A percentile compares a stretch with the other conserved stretches of the same genome.
Evolutionary conservation across 2,888 invertebrate genomes (phyloP).

Genomic region (Epiblema foenella): DNA sequence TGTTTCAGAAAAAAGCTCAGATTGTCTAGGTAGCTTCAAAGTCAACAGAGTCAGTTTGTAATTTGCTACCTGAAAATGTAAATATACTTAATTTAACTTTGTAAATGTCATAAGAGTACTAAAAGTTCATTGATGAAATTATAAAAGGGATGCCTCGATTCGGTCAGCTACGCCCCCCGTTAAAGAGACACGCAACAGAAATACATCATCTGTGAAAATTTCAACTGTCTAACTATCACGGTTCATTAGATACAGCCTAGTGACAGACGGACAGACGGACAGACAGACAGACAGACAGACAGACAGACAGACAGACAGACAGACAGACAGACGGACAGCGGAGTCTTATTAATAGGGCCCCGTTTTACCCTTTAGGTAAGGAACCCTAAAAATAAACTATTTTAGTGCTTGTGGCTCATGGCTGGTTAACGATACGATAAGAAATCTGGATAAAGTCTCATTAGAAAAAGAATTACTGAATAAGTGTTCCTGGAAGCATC

Average conservation of each 20-base stretch:
- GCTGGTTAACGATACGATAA: not conserved
- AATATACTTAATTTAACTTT: slow-evolving; percentile 9
- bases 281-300: no score
- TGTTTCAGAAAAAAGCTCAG: slow-evolving; percentile 24
- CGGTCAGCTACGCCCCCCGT: no score
- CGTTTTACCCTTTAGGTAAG: no score
- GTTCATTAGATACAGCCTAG: no score
- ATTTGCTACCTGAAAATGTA: slow-evolving; percentile 10
- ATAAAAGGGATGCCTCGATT: not conserved
- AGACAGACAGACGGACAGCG: no score
- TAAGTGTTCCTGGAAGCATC: slow-evolving; percentile 14
- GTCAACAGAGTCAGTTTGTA: slow-evolving; percentile 10
- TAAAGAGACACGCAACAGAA: no score
- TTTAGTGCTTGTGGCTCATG: not conserved
- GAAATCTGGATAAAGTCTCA: slow-evolving; percentile 7
- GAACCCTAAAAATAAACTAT: not conserved
- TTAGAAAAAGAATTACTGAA: slow-evolving; percentile 3
- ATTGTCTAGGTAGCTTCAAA: slow-evolving; percentile 5
- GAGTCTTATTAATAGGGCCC: no score
- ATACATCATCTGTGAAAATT: no score
- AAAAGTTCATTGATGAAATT: not conserved
- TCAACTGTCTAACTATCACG: no score
- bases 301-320: no score
- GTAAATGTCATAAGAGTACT: not conserved
- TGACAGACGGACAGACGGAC: no score